Conservation (phyloP, 1,140 invertebrate genomes). For the Drosophila biarmipes region DNA sequence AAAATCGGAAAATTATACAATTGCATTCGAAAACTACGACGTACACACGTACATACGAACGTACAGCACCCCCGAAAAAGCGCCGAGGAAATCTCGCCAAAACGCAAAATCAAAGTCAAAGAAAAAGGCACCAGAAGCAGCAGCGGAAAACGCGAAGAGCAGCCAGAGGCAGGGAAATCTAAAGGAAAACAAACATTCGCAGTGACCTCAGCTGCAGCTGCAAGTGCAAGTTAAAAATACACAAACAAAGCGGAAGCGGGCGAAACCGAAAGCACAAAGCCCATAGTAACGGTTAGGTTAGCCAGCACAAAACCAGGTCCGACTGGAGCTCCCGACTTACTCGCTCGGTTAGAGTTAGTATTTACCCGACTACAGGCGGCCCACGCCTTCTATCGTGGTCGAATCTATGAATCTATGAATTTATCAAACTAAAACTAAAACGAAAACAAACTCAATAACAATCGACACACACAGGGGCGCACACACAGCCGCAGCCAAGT, state of each 20-base stretch:
- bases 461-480: constrained; percentile 22
- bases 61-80: constrained; percentile 72
- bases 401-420: constrained; percentile 34
- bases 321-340: background rate
- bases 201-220: constrained; percentile 48
- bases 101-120: constrained; percentile 48
- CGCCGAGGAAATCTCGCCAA: constrained; percentile 22
- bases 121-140: constrained; percentile 18
- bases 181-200: constrained; percentile 42
- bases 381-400: constrained; percentile 43
- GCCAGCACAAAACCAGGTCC: constrained; percentile 9
- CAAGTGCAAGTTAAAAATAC: constrained; percentile 55
- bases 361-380: constrained; percentile 28
- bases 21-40: constrained; percentile 61
- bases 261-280: constrained; percentile 7
- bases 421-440: constrained; percentile 61
- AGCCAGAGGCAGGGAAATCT: constrained; percentile 8
- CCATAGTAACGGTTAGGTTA: constrained; percentile 11
- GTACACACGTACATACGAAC: constrained; percentile 61
- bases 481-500: constrained; percentile 12
- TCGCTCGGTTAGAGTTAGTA: constrained; percentile 2
- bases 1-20: constrained; percentile 72
- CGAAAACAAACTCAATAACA: constrained; percentile 65
- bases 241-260: constrained; percentile 38
- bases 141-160: constrained; percentile 12